phyloP scores from a whole-genome alignment of 2,113 vertebrate genomes.

The Lagopus leucura region DNA sequence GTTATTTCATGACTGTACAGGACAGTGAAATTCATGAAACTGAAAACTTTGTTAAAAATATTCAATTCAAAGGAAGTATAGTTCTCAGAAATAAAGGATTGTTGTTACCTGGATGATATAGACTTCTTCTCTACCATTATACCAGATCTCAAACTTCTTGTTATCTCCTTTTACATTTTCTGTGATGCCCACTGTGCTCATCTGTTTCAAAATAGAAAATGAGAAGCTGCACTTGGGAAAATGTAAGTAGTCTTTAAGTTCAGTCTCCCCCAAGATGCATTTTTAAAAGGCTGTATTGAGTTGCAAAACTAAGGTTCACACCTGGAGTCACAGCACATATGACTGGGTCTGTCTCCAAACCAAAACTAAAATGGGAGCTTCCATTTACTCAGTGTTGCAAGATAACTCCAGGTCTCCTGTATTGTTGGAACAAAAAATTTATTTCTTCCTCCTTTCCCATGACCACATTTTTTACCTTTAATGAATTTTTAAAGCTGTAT shows the following conservation, averaged over 20 bases:
- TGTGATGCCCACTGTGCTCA: constrained; percentile 92
- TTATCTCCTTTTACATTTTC: constrained; percentile 92
- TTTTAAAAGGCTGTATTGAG: background rate
- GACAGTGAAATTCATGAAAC: background rate
- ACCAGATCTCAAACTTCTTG: constrained; percentile 97
- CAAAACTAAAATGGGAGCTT: background rate
- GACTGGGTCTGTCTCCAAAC: background rate
- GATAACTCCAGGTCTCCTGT: fast-evolving
- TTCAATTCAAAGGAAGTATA: background rate
- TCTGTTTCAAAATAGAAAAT: constrained; percentile 78
- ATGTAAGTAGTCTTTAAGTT: background rate
- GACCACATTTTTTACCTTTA: constrained; percentile 83
- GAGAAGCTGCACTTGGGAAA: background rate
- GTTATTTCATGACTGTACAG: background rate
- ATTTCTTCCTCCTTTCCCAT: background rate
- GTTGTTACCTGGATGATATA: constrained; percentile 92
- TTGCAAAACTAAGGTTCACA: background rate
- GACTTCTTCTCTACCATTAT: constrained; percentile 91
- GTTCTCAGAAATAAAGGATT: background rate
- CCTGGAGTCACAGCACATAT: background rate
- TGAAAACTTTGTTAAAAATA: background rate
- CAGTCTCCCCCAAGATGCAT: background rate
- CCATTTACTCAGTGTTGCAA: background rate
- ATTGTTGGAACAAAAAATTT: background rate
- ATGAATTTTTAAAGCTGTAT: constrained; percentile 93